Conservation (phyloP, 1,140 invertebrate species). For the Stegodyphus mimosarum region DNA sequence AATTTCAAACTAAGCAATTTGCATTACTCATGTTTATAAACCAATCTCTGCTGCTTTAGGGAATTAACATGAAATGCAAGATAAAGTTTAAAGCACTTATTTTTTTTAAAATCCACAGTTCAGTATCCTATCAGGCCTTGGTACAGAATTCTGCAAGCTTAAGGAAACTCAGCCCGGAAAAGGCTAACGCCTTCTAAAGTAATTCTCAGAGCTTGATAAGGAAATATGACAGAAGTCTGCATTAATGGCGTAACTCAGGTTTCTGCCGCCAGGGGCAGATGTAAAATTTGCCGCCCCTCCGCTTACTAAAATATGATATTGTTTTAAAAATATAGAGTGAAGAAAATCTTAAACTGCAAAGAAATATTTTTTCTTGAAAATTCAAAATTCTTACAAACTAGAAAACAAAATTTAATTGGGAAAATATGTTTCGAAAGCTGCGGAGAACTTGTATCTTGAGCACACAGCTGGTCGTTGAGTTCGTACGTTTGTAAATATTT, state of each 20-base stretch:
- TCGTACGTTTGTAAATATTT: not conserved
- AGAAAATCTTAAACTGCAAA: not conserved
- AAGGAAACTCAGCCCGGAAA: too few relatives aligned
- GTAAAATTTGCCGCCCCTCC: not conserved
- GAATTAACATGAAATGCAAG: too few relatives aligned
- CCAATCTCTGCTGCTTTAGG: too few relatives aligned
- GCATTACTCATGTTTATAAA: too few relatives aligned
- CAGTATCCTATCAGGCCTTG: too few relatives aligned
- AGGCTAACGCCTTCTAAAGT: too few relatives aligned
- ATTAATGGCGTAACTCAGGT: not conserved
- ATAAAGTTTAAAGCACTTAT: too few relatives aligned
- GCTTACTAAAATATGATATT: not conserved
- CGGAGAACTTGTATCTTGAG: not conserved
- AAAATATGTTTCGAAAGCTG: not conserved
- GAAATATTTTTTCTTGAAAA: not conserved
- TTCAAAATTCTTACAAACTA: not conserved
- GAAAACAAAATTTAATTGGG: not conserved
- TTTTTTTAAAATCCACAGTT: too few relatives aligned
- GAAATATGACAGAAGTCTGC: too few relatives aligned
- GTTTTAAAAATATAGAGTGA: not conserved
- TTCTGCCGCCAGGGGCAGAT: not conserved
- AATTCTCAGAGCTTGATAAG: too few relatives aligned
- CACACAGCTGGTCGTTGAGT: not conserved
- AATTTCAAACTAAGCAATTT: too few relatives aligned
- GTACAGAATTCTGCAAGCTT: too few relatives aligned